Evolutionary conservation across 37 sponge, comb jelly and placozoan species (phyloP), one percentile per base, ranked within the genome.

Genomic region (Halichondria panicea): DNA sequence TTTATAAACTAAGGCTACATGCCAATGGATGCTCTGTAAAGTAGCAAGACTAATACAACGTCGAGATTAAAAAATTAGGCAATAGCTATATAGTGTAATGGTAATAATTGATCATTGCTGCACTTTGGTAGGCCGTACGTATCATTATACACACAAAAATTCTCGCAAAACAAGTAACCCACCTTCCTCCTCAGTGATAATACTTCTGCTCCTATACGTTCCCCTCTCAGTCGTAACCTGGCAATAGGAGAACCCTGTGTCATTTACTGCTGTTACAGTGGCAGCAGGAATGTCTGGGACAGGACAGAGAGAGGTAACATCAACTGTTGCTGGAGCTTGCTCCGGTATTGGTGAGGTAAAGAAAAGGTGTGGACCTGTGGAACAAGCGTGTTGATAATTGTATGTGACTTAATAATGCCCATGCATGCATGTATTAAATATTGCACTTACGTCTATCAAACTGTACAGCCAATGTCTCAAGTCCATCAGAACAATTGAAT

Each of bases 211-310:
- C n/a, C 70, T 48, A 45, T 48, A 69, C 18, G 8, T 30, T 8
- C 70, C 70, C 7, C 70, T 69, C 52, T 43, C 70, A 28, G 70
- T 44, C 31, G 8, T 34, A 12, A 69, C 70, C 6, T 27, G 45
- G 27, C 70, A 69, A 52, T 46, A 69, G 70, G 27, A 24, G 15
- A 27, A 44, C 27, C 48, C 31, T 30, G 18, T 69, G 6, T 32
- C 30, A 30, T 8, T 63, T 1, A 37, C 66, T 2, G 66, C 66
- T 38, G 66, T 66, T 36, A 66, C 41, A 4, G 66, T 66, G 41
- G 42, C 42, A 18, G 11, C 38, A 37, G 66, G 66, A 15, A 66
- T 66, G 39, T 66, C 42, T 11, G 66, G 66, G n/a, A 66, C 41
- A 1, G 66, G 38, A 37, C 66, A 66, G 66, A 66, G 38, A 66